Percentiles rank a stretch among this genome's conserved stretches.
Conservation (phyloP, 2,113 vertebrate genomes). For the Sapayoa aenigma region DNA sequence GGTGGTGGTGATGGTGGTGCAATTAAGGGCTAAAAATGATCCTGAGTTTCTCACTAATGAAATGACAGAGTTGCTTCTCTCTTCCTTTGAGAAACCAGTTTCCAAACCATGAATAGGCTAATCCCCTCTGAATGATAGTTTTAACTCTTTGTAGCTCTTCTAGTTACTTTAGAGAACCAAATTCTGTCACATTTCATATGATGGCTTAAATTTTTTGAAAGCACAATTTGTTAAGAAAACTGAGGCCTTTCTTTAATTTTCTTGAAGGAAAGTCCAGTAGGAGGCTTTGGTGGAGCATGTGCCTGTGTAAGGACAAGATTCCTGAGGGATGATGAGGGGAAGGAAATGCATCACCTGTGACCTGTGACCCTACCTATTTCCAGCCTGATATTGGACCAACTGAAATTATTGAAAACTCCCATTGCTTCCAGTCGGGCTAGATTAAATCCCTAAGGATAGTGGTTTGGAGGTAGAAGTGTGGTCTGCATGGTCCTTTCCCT, state of each 20-base stretch:
- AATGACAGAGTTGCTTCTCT: not conserved
- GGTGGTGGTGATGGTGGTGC: not conserved
- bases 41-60: not conserved
- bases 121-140: not conserved
- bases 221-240: not conserved
- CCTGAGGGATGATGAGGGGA: not conserved
- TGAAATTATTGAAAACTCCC: not conserved
- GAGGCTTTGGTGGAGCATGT: not conserved
- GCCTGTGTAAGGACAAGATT: not conserved
- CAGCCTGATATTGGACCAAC: not conserved
- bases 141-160: not conserved
- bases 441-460: not conserved
- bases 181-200: not conserved
- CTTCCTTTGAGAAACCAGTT: not conserved
- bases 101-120: not conserved
- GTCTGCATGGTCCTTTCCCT: not conserved
- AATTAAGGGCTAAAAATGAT: not conserved
- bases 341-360: not conserved
- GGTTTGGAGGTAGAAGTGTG: not conserved
- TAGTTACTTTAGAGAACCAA: rapidly evolving
- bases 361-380: not conserved
- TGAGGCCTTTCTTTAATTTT: not conserved
- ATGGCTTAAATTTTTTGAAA: not conserved
- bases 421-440: not conserved
- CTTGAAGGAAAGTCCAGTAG: not conserved